phyloP scores from a whole-genome alignment of 2,797 vertebrate genomes.

The Percopsis omiscomaycus region DNA sequence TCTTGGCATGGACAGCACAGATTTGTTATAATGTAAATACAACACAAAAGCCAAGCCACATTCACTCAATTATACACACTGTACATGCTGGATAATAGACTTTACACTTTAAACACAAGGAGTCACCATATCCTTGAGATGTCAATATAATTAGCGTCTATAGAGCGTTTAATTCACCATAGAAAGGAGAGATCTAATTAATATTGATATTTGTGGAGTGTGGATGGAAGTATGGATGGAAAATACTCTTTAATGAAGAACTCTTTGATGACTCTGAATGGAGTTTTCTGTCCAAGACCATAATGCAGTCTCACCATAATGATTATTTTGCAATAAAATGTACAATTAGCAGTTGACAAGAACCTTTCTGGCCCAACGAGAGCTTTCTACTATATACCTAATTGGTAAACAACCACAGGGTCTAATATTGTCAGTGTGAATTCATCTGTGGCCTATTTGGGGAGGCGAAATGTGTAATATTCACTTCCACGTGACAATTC shows the following conservation, averaged over 20 bases:
- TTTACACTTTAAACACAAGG: constrained; percentile 13
- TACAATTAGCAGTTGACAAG: constrained; percentile 52
- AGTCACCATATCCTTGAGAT: constrained; percentile 33
- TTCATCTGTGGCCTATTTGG: constrained; percentile 50
- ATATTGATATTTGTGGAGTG: constrained; percentile 19
- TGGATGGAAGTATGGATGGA: constrained; percentile 31
- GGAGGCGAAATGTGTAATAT: constrained; percentile 73
- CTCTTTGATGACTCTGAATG: neutral
- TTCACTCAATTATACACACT: too few species aligned
- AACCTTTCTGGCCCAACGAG: constrained; percentile 25
- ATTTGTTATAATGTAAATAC: too few species aligned
- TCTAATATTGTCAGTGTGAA: constrained; percentile 25
- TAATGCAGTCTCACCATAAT: too few species aligned
- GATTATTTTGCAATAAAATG: neutral
- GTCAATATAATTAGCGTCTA: constrained; percentile 50
- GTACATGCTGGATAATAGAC: constrained; percentile 22
- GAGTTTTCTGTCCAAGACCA: too few species aligned
- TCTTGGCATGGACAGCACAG: too few species aligned
- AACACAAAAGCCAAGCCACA: too few species aligned
- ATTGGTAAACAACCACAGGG: constrained; percentile 31
- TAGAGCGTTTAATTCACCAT: constrained; percentile 40
- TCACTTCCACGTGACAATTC: constrained; percentile 59
- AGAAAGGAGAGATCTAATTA: constrained; percentile 32
- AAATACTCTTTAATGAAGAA: constrained; percentile 21
- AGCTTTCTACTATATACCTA: too few species aligned